phyloP scores from a whole-genome alignment of 2,797 vertebrate species.

The Crocodylus rhombifer region DNA sequence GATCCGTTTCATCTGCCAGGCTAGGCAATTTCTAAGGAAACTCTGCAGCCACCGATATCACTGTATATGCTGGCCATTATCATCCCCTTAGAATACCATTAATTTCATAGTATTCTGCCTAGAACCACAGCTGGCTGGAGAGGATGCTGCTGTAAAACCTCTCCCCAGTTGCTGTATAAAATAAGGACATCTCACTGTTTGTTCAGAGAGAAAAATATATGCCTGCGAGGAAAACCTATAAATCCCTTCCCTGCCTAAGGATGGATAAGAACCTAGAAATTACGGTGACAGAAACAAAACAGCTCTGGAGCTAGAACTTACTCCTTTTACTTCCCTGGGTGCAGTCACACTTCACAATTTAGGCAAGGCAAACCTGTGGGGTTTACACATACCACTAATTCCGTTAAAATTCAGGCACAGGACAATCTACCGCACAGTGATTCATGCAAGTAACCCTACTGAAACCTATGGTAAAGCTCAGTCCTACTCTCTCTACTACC shows the following conservation, averaged over 20 bases:
- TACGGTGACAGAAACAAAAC: not conserved
- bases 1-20: fast-evolving
- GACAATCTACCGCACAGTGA: not conserved
- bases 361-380: not conserved
- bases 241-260: not conserved
- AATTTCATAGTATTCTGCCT: not conserved
- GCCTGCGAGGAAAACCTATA: not conserved
- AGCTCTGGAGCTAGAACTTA: not conserved
- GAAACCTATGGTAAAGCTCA: not conserved
- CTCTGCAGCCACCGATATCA: fast-evolving
- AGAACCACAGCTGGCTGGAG: not conserved
- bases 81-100: not conserved
- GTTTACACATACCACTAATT: not conserved
- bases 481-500: not conserved
- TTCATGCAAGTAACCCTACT: not conserved
- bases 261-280: not conserved
- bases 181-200: not conserved
- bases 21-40: not conserved
- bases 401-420: not conserved
- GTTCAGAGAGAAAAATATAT: not conserved
- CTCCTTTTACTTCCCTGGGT: not conserved
- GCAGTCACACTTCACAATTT: not conserved
- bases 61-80: not conserved
- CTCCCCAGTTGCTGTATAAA: fast-evolving
- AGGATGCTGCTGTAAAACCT: not conserved